Evolutionary conservation across 92 coral and sea anemone species (phyloP).

Genomic region (Zoanthus solanderi): DNA sequence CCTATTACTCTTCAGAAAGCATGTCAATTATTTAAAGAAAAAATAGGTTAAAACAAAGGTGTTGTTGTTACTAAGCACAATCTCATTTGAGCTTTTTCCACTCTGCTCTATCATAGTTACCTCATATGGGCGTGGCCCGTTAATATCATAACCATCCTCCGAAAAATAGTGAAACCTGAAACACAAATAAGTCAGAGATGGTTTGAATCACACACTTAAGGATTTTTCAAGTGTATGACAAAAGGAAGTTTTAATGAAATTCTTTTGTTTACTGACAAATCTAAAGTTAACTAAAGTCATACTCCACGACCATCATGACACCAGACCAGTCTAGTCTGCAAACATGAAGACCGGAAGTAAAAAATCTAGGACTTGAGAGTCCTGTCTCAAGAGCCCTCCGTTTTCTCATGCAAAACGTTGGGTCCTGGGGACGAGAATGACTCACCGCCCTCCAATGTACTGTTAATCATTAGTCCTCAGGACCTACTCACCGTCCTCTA

Average conservation of each 20-base stretch:
- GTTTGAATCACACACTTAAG: too few relatives aligned
- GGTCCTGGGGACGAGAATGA: background rate
- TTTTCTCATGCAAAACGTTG: slow-evolving; percentile 59
- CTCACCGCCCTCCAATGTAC: slow-evolving; percentile 89
- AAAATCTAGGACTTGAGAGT: too few relatives aligned
- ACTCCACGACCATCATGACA: too few relatives aligned
- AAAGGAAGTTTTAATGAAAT: background rate
- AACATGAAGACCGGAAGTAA: too few relatives aligned
- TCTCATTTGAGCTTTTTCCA: too few relatives aligned
- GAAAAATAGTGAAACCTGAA: slow-evolving; percentile 96
- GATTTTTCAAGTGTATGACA: too few relatives aligned
- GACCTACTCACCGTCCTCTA: slow-evolving; percentile 76
- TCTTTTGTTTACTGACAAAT: background rate
- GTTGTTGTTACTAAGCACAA: too few relatives aligned
- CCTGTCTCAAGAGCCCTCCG: slow-evolving; percentile 49
- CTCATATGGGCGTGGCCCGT: slow-evolving; percentile 92
- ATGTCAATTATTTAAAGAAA: too few relatives aligned
- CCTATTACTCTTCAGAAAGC: too few relatives aligned
- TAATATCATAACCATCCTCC: slow-evolving; percentile 89
- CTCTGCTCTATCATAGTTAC: slow-evolving; percentile 36
- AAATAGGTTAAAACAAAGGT: too few relatives aligned
- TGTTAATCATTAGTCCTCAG: slow-evolving; percentile 23
- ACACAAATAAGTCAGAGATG: background rate
- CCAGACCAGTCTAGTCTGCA: too few relatives aligned
- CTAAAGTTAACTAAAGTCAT: too few relatives aligned